These are phyloP conservation scores for Clistopyga incitator DNA, from an alignment of 2,888 invertebrate genomes.

Conservation along the genomic window DNA sequence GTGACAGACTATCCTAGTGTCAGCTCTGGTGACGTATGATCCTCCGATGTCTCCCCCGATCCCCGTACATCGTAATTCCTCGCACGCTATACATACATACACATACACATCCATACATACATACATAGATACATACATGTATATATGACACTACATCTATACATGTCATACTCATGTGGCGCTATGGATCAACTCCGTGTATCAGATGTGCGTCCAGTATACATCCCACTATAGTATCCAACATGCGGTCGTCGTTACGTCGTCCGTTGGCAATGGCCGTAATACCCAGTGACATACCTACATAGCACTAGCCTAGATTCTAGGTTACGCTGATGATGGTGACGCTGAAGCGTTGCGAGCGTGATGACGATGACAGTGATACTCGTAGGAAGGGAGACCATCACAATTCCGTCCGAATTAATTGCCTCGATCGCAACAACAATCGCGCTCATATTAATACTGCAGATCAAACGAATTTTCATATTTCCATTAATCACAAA, in stretches of 20 bases:
- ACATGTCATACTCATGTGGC: not conserved
- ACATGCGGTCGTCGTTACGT: slow-evolving; percentile 63
- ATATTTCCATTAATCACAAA: slow-evolving; percentile 1
- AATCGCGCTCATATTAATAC: not conserved
- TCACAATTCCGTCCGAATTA: not conserved
- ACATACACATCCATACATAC: not conserved
- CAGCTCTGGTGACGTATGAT: slow-evolving; percentile 58
- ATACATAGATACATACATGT: not conserved
- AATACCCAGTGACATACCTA: slow-evolving; percentile 72
- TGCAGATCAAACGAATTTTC: not conserved
- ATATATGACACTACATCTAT: not conserved
- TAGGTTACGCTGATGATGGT: slow-evolving; percentile 49
- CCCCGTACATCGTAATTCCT: slow-evolving; percentile 11
- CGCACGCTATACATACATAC: not conserved
- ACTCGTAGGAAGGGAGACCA: not conserved
- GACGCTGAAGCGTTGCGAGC: slow-evolving; percentile 17
- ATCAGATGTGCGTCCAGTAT: slow-evolving; percentile 24
- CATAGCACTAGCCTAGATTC: slow-evolving; percentile 54
- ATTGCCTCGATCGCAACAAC: not conserved
- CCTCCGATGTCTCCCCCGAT: slow-evolving; percentile 33
- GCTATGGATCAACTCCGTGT: slow-evolving; percentile 17
- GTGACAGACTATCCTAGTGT: slow-evolving; percentile 59
- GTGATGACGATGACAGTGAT: slow-evolving; percentile 8
- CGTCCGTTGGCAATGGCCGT: slow-evolving; percentile 70
- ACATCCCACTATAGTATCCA: slow-evolving; percentile 20